Percentiles rank a stretch among this genome's conserved stretches.
phyloP scores from a whole-genome alignment of 2,113 vertebrate species.

The Myotis davidii region DNA sequence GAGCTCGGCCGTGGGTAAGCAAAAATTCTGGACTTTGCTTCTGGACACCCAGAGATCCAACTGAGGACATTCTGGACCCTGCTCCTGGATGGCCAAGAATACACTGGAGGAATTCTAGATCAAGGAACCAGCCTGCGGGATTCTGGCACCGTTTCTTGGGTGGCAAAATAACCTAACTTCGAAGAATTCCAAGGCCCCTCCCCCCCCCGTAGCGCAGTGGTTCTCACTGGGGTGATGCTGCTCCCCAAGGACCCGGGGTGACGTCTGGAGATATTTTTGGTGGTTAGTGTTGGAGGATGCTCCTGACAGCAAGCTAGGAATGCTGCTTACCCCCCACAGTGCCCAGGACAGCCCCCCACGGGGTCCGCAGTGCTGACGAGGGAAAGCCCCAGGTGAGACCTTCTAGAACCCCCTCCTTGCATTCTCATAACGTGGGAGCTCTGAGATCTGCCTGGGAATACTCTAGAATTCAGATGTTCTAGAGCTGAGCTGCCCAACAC shows the following conservation, averaged over 20 bases:
- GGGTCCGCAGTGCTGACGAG: background rate
- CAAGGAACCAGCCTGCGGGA: background rate
- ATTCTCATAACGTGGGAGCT: background rate
- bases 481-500: accelerated
- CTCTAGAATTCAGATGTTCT: background rate
- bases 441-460: background rate
- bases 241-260: background rate
- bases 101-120: background rate
- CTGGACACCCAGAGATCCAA: background rate
- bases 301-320: background rate
- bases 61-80: background rate
- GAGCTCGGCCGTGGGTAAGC: background rate
- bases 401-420: background rate
- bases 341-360: accelerated
- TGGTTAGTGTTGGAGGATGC: background rate
- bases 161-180: background rate
- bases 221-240: background rate
- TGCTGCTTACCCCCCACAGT: too few species aligned
- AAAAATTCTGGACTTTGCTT: background rate
- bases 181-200: too few species aligned
- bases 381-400: background rate
- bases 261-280: background rate
- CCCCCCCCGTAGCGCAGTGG: background rate
- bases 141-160: background rate
- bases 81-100: background rate